These are phyloP conservation scores for Toxotes jaculatrix DNA, from an alignment of 2,113 vertebrate species.

Conservation along the genomic window DNA sequence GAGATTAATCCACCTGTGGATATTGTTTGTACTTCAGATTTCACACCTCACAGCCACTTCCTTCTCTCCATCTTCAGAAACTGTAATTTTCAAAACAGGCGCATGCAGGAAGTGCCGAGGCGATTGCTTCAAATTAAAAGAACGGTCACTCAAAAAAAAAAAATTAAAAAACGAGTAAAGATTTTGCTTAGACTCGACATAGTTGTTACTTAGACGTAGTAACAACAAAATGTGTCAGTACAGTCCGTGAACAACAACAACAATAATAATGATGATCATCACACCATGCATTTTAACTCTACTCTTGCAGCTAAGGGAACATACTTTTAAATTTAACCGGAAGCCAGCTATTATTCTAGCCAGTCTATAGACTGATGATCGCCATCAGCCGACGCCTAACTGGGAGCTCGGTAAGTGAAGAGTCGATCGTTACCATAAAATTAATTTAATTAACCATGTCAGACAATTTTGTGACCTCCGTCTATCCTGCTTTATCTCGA, in stretches of 20 bases:
- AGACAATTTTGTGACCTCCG: not conserved
- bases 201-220: not conserved
- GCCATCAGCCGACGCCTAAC: constrained; percentile 68
- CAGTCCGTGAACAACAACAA: rapidly evolving
- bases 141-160: not conserved
- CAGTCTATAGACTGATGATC: not conserved
- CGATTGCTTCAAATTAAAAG: constrained; percentile 55
- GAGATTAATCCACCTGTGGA: too few species aligned
- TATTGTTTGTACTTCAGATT: not conserved
- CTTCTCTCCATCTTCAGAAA: not conserved
- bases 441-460: too few species aligned
- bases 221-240: not conserved
- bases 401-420: constrained; percentile 54
- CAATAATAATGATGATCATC: not conserved
- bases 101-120: not conserved
- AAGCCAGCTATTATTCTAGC: not conserved
- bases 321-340: constrained; percentile 46
- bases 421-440: not conserved
- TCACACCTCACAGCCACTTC: constrained; percentile 1
- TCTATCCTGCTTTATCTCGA: not conserved
- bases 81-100: constrained; percentile 8
- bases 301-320: not conserved
- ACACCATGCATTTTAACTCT: rapidly evolving
- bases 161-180: not conserved
- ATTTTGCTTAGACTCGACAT: not conserved